A percentile compares a stretch with the other conserved stretches of the same genome.
Conservation (phyloP, 2,797 vertebrate genomes). For the Phrynocephalus guinanensis region DNA sequence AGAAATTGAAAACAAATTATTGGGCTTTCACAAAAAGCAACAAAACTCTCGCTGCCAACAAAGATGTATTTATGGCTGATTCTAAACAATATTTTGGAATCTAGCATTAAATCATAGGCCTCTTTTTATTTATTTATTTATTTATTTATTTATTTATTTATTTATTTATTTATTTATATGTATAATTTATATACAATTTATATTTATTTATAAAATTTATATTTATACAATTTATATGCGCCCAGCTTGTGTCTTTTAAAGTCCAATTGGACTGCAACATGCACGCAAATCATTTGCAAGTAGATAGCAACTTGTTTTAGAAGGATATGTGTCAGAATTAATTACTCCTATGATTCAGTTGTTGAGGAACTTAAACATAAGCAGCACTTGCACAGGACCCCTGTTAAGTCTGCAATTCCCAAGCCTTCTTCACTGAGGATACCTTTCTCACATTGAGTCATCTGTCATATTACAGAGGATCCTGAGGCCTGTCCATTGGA, state of each 20-base stretch:
- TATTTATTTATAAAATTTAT: no score
- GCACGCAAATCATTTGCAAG: neutral
- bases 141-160: no score
- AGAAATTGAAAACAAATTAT: slow-evolving; percentile 14
- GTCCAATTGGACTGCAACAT: neutral
- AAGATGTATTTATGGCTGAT: neutral
- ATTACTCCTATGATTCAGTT: slow-evolving; percentile 18
- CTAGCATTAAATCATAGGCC: slow-evolving; percentile 9
- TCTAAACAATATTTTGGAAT: slow-evolving; percentile 34
- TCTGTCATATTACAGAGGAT: neutral
- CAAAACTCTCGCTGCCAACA: slow-evolving; percentile 35
- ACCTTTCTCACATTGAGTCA: neutral
- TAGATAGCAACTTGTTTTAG: slow-evolving; percentile 38
- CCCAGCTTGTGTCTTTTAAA: neutral
- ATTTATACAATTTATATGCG: no score
- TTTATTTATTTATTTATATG: no score
- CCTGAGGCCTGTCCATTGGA: neutral
- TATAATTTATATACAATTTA: no score
- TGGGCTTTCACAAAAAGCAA: slow-evolving; percentile 35
- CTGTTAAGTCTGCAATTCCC: neutral
- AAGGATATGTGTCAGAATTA: slow-evolving; percentile 18
- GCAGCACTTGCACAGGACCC: neutral
- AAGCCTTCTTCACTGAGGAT: neutral
- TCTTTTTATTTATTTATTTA: no score
- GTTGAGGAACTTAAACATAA: neutral